These are phyloP conservation scores for Therioaphis trifolii DNA, from an alignment of 2,888 invertebrate species.

Conservation along the genomic window DNA sequence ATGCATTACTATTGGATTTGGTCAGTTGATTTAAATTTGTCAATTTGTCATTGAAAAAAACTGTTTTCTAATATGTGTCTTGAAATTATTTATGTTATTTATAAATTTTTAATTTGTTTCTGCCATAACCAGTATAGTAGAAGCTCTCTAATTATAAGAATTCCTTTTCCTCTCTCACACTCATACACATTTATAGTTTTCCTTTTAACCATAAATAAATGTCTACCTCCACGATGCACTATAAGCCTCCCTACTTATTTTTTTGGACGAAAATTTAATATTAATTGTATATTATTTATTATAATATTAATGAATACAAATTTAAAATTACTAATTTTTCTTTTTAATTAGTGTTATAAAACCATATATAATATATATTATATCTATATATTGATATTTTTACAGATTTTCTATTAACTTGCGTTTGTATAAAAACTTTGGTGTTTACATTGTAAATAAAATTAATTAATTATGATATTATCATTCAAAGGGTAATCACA, in stretches of 20 bases:
- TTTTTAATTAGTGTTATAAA: not conserved
- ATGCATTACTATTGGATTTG: not conserved
- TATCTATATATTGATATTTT: slow-evolving; percentile 43
- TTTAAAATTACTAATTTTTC: slow-evolving; percentile 38
- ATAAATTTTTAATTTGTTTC: not conserved
- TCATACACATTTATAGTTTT: not conserved
- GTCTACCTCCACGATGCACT: slow-evolving; percentile 44
- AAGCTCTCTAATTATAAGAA: slow-evolving; percentile 9
- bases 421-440: slow-evolving; percentile 23
- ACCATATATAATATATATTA: too few species aligned
- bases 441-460: slow-evolving; percentile 51
- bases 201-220: not conserved
- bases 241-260: slow-evolving; percentile 32
- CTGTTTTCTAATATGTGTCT: not conserved
- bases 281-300: slow-evolving; percentile 46
- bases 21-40: not conserved
- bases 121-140: not conserved
- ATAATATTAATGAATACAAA: slow-evolving; percentile 17
- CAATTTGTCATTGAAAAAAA: not conserved
- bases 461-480: slow-evolving; percentile 32
- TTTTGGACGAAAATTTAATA: slow-evolving; percentile 34
- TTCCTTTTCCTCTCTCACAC: too few species aligned
- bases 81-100: not conserved
- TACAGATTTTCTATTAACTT: slow-evolving; percentile 42
- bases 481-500: slow-evolving; percentile 53